phyloP scores from a whole-genome alignment of 2,888 invertebrate genomes.

The Myopa testacea region DNA sequence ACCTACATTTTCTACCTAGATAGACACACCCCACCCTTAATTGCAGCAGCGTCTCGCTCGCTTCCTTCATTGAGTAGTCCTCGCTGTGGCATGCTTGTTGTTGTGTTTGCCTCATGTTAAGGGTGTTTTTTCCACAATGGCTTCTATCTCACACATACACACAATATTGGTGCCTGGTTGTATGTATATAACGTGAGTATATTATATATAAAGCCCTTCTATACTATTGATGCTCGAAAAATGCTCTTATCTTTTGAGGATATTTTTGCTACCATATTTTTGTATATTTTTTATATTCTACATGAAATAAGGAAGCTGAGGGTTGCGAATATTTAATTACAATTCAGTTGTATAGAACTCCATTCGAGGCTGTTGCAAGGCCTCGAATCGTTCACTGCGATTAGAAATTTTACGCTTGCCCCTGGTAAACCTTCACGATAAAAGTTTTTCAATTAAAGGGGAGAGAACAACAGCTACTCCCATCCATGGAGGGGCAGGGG shows the following conservation, averaged over 20 bases:
- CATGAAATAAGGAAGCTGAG: neutral
- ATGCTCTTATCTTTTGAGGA: neutral
- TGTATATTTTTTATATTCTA: neutral
- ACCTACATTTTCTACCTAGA: slow-evolving; percentile 41
- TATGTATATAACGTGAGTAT: slow-evolving; percentile 7
- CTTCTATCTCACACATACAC: slow-evolving; percentile 52
- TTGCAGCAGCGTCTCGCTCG: slow-evolving; percentile 33
- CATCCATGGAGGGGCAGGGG: too few relatives aligned
- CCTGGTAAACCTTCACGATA: slow-evolving; percentile 61
- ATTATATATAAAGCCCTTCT: slow-evolving; percentile 18
- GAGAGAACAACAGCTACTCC: neutral
- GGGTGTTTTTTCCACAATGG: slow-evolving; percentile 61
- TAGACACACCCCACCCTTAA: slow-evolving; percentile 42
- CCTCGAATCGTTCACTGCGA: slow-evolving; percentile 45
- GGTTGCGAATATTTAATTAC: slow-evolving; percentile 32
- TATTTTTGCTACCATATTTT: neutral
- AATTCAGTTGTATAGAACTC: slow-evolving; percentile 1
- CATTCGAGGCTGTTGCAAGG: neutral
- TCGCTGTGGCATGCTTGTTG: slow-evolving; percentile 44
- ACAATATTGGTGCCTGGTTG: slow-evolving; percentile 34
- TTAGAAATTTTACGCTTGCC: slow-evolving; percentile 67
- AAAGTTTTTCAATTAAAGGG: slow-evolving; percentile 52
- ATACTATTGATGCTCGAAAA: neutral
- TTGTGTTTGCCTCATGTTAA: slow-evolving; percentile 45
- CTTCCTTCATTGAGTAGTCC: slow-evolving; percentile 55